Base-by-base conservation (phyloP, 2,113 vertebrate species). In the Pachyramphus minor region DNA sequence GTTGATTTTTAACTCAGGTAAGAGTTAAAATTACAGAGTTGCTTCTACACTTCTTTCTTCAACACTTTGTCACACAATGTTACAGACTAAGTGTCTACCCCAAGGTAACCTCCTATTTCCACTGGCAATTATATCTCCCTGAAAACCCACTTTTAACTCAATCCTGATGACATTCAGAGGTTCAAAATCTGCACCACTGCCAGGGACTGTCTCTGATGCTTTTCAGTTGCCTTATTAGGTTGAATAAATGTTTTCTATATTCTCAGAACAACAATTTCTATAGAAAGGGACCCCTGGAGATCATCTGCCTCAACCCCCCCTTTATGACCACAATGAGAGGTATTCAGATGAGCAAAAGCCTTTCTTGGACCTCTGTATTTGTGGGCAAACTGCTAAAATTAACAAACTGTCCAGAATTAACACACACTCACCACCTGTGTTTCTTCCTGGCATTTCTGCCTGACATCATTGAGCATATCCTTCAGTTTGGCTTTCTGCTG, bases 401-500 rank as follows among this genome's bases (percentile, higher is more conserved):
- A n/a, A n/a, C n/a, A n/a, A n/a, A n/a, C n/a, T n/a, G n/a, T n/a
- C 42, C 24, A 68, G 56, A 74, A 92, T 30, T 28, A 92, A 55
- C 15, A 3, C 1, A 17, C 81, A 91, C 98, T 98, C 95, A 99
- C 99, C 99, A 99, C 98, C 94, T 99, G 99, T 5, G 98, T 99
- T 96, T 99, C 99, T 14, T 99, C 99, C 95, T 99, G 99, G 96
- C 99, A 99, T 66, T 99, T 99, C 72, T 99, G 98, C 87, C 98
- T 96, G 3, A 99, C 99, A 11, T 99, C 99, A 3, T 96, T 98
- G 69, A 99, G 98, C 99, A 99, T 99, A 96, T 99, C 99, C 44
- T 99, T 98, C 60, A 99, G 97, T 81, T 99, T 99, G 83, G 98
- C 98, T 94, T 99, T 99, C 97, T 99, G 99, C 96, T 99, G 99